phyloP scores from a whole-genome alignment of 2,113 vertebrate species.

The Catagonus wagneri region DNA sequence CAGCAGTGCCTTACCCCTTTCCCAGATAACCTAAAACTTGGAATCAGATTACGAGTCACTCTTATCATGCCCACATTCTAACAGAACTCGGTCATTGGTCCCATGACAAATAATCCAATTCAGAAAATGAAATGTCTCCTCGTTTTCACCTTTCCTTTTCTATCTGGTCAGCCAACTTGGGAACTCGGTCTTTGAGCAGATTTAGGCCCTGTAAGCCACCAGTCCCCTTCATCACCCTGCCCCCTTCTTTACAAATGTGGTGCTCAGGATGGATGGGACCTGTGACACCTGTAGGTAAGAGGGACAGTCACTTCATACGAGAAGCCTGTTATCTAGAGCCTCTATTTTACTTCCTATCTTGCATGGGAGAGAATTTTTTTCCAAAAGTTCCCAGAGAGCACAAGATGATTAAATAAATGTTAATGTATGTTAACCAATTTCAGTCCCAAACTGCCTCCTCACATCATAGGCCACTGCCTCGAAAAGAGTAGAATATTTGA shows the following conservation, averaged over 20 bases:
- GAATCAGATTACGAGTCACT: background rate
- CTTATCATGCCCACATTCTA: background rate
- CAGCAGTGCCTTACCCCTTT: background rate
- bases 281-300: background rate
- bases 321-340: background rate
- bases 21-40: background rate
- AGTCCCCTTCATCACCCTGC: background rate
- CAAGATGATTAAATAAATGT: background rate
- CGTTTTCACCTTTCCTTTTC: background rate
- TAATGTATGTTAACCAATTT: background rate
- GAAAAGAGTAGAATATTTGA: background rate
- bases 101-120: background rate
- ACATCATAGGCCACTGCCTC: background rate
- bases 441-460: background rate
- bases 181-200: background rate
- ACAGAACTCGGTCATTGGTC: background rate
- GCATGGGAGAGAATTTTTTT: background rate
- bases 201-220: background rate
- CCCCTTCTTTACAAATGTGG: background rate
- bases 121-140: background rate
- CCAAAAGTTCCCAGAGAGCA: background rate
- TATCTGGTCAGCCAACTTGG: background rate
- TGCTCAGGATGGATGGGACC: background rate
- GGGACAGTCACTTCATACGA: background rate
- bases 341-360: background rate